Conservation (phyloP, 2,888 invertebrate species). For the Eupithecia subumbrata region DNA sequence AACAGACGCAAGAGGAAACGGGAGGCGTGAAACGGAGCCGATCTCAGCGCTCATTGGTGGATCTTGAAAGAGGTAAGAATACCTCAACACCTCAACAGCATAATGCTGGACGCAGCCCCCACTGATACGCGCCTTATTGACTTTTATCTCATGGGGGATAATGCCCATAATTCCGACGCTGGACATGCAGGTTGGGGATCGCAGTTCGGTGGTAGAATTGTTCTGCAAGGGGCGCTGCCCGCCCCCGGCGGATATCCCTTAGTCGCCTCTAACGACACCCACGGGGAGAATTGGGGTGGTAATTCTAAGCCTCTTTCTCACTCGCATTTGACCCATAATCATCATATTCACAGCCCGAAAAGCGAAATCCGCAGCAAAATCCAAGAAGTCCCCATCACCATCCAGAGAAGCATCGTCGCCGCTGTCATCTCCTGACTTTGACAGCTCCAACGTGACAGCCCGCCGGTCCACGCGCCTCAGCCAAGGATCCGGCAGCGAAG, state of each 20-base stretch:
- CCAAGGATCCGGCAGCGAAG: slow-evolving; percentile 49
- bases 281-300: too few relatives aligned
- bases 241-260: too few relatives aligned
- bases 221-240: too few relatives aligned
- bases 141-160: too few relatives aligned
- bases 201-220: too few relatives aligned
- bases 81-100: too few relatives aligned
- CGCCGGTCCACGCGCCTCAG: slow-evolving; percentile 59
- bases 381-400: slow-evolving; percentile 20
- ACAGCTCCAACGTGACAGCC: slow-evolving; percentile 66
- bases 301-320: too few relatives aligned
- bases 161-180: too few relatives aligned
- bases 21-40: slow-evolving; percentile 68
- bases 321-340: neutral
- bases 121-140: too few relatives aligned
- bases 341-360: slow-evolving; percentile 47
- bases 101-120: too few relatives aligned
- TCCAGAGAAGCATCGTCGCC: slow-evolving; percentile 26
- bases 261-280: too few relatives aligned
- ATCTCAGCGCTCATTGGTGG: slow-evolving; percentile 71
- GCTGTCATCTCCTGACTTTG: slow-evolving; percentile 55
- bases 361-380: slow-evolving; percentile 49
- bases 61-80: slow-evolving; percentile 68
- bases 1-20: slow-evolving; percentile 42
- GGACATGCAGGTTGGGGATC: too few relatives aligned